Percentiles rank a stretch among this genome's conserved stretches.
phyloP scores from a whole-genome alignment of 2,113 vertebrate genomes.

The Triplophysa siluroides region DNA sequence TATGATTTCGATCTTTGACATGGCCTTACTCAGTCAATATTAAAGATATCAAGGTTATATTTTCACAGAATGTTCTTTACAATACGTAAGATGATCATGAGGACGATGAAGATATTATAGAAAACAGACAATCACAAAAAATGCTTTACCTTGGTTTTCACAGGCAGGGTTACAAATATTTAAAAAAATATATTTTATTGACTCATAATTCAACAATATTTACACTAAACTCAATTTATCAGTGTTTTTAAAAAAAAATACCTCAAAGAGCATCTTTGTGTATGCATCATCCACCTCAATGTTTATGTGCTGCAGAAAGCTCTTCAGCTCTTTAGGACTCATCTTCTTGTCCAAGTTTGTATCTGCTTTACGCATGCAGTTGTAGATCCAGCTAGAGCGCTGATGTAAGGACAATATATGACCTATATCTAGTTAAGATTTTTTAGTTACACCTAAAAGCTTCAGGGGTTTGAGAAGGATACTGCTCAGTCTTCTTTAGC shows the following conservation, averaged over 20 bases:
- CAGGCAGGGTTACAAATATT: too few relatives aligned
- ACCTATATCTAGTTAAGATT: neutral
- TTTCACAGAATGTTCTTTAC: too few relatives aligned
- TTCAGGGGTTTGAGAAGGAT: slow-evolving; percentile 77
- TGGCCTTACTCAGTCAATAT: too few relatives aligned
- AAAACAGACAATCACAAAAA: too few relatives aligned
- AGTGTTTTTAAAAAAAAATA: slow-evolving; percentile 54
- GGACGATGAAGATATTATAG: too few relatives aligned
- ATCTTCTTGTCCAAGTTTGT: slow-evolving; percentile 91
- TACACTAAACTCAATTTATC: too few relatives aligned
- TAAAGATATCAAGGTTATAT: too few relatives aligned
- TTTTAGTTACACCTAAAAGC: neutral
- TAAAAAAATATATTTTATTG: too few relatives aligned
- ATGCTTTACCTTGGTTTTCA: too few relatives aligned
- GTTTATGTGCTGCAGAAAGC: slow-evolving; percentile 89
- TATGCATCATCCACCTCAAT: slow-evolving; percentile 86
- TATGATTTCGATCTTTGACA: too few relatives aligned
- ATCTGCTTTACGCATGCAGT: slow-evolving; percentile 88
- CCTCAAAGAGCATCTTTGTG: slow-evolving; percentile 85
- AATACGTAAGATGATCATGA: too few relatives aligned
- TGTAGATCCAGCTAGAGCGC: slow-evolving; percentile 87
- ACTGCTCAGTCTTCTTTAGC: slow-evolving; percentile 88
- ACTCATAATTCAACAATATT: too few relatives aligned
- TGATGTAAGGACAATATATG: slow-evolving; percentile 73
- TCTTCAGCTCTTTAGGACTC: slow-evolving; percentile 86